phyloP scores from a whole-genome alignment of 2,113 vertebrate species.

The Nothocercus nigrocapillus region DNA sequence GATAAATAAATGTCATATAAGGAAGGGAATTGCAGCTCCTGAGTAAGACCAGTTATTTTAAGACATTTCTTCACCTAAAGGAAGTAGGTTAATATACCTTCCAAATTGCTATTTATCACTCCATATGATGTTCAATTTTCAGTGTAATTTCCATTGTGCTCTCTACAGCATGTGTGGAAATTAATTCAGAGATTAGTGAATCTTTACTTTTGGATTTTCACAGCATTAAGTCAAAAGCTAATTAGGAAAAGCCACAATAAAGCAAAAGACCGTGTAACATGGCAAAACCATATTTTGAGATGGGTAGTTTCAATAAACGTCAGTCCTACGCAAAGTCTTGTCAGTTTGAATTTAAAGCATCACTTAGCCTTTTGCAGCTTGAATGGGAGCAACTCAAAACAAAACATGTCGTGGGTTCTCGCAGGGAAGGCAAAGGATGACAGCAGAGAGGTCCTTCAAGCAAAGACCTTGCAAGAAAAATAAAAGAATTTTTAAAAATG shows the following conservation, averaged over 20 bases:
- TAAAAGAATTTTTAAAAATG: neutral
- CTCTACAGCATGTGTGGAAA: conserved; percentile 61
- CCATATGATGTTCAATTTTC: conserved; percentile 64
- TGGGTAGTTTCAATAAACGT: neutral
- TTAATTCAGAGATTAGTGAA: conserved; percentile 66
- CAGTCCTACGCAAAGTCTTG: neutral
- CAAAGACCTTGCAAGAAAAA: neutral
- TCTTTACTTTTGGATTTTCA: conserved; percentile 63
- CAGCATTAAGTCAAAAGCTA: conserved; percentile 57
- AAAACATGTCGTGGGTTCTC: neutral
- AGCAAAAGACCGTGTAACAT: neutral
- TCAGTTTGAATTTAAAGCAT: neutral
- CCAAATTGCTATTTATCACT: conserved; percentile 77
- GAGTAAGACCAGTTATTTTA: conserved; percentile 62
- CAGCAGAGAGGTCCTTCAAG: neutral
- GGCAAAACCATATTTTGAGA: neutral
- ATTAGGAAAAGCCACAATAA: conserved; percentile 47
- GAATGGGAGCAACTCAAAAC: neutral
- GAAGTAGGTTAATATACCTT: conserved; percentile 73
- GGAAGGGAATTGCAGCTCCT: conserved; percentile 65
- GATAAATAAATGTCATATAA: conserved; percentile 61
- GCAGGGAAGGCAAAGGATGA: neutral
- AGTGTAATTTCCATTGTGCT: conserved; percentile 65
- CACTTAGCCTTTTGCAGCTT: neutral
- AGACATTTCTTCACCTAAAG: conserved; percentile 74